Percentiles rank a stretch among this genome's conserved stretches.
These are phyloP conservation scores for Oscarella lobularis DNA, from an alignment of 37 sponge, comb jelly and placozoan species.

Conservation along the genomic window DNA sequence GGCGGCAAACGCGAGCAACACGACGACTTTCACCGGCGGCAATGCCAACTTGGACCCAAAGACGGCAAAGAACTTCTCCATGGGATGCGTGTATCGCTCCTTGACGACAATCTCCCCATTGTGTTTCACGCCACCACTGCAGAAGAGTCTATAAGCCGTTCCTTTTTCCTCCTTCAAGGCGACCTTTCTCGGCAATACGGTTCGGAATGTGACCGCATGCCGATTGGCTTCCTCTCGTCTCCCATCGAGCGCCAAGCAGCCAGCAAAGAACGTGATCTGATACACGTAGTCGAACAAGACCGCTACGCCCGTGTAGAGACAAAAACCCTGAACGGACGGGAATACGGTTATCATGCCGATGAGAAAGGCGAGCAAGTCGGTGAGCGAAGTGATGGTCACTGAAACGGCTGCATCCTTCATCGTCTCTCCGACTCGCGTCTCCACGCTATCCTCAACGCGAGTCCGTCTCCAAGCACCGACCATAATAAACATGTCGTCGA, in stretches of 20 bases:
- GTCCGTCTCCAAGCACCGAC: not conserved
- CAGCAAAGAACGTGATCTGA: not conserved
- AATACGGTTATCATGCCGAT: not conserved
- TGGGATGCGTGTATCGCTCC: not conserved
- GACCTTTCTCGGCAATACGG: not conserved
- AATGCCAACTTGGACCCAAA: not conserved
- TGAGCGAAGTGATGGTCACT: not conserved
- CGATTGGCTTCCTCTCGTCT: not conserved
- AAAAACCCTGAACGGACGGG: not conserved
- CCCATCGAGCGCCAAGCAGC: not conserved
- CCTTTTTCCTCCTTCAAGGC: not conserved
- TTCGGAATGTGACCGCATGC: not conserved
- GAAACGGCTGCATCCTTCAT: not conserved
- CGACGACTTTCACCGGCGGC: not conserved
- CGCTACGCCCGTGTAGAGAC: not conserved
- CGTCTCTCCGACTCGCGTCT: not conserved
- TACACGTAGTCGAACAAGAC: not conserved
- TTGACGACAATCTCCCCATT: not conserved
- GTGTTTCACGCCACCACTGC: not conserved
- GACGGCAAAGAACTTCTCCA: not conserved
- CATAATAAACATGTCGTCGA: constrained; percentile 1
- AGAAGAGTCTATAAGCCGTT: not conserved
- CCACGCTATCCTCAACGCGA: not conserved
- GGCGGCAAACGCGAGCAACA: not conserved
- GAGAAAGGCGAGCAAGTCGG: constrained; percentile 1